A percentile compares a stretch with the other conserved stretches of the same genome.
Evolutionary conservation across 2,797 vertebrate species (phyloP).

Genomic region (Scarus forsteni): DNA sequence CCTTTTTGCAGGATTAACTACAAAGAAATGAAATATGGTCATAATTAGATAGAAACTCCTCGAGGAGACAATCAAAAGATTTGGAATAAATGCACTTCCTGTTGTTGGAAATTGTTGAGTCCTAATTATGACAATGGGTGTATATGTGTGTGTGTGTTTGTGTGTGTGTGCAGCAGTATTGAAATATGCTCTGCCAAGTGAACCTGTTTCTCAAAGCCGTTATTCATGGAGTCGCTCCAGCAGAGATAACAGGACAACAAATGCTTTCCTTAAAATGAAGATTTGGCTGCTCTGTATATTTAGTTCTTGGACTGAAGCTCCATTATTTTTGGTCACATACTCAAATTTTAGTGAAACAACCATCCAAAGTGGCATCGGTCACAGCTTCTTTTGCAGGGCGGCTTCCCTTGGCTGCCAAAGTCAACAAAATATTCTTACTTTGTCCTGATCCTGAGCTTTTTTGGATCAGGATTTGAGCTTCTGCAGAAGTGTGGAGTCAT

Average conservation of each 20-base stretch:
- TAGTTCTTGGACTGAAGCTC: no score
- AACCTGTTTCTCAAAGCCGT: neutral
- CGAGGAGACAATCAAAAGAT: conserved; percentile 61
- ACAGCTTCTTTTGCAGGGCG: no score
- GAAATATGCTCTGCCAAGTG: conserved; percentile 14
- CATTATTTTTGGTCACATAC: no score
- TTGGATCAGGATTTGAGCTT: no score
- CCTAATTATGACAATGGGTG: conserved; percentile 47
- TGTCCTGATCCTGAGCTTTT: no score
- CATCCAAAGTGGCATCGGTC: no score
- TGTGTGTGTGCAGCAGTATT: conserved; percentile 16
- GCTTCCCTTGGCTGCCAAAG: no score
- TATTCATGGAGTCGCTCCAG: neutral
- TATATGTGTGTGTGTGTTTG: conserved; percentile 1
- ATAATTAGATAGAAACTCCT: conserved; percentile 53
- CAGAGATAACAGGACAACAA: neutral
- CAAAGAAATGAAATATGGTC: conserved; percentile 49
- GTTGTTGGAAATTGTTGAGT: conserved; percentile 36
- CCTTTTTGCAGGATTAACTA: conserved; percentile 52
- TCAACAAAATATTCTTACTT: no score
- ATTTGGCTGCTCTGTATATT: no score
- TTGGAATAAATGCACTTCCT: conserved; percentile 14
- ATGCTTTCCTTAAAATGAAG: no score
- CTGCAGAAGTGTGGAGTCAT: no score
- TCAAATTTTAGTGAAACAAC: no score